Evolutionary conservation across 2,888 invertebrate species (phyloP).

Genomic region (Gymnosoma rotundatum): DNA sequence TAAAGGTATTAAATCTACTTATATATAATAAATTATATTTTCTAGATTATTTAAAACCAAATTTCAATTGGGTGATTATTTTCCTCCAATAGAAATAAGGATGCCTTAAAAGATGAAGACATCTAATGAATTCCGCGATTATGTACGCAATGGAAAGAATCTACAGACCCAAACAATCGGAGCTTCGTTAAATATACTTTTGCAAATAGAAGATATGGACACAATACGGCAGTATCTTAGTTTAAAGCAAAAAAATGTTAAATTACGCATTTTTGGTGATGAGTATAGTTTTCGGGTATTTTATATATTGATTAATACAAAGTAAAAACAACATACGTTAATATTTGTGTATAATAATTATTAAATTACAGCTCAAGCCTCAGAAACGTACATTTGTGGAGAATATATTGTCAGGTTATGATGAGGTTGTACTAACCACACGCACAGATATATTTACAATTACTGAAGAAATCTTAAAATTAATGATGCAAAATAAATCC

Average conservation of each 20-base stretch:
- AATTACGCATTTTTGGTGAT: constrained; percentile 68
- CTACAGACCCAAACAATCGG: constrained; percentile 73
- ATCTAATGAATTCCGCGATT: constrained; percentile 73
- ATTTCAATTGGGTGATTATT: constrained; percentile 60
- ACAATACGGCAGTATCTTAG: constrained; percentile 72
- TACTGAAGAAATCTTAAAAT: constrained; percentile 6
- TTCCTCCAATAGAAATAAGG: constrained; percentile 65
- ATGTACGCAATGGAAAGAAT: constrained; percentile 66
- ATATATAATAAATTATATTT: too few species aligned
- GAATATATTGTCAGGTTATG: constrained; percentile 43
- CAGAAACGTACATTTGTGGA: constrained; percentile 47
- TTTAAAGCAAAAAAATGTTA: constrained; percentile 73
- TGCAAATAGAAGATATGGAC: constrained; percentile 79
- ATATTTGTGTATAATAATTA: background rate
- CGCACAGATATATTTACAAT: constrained; percentile 23
- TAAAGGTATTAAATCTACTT: too few species aligned
- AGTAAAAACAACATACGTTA: background rate
- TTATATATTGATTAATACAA: background rate
- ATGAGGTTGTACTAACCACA: constrained; percentile 54
- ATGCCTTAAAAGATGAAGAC: constrained; percentile 53
- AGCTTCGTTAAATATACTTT: constrained; percentile 72
- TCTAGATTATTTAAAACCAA: too few species aligned
- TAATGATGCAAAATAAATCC: constrained; percentile 24
- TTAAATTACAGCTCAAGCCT: constrained; percentile 40
- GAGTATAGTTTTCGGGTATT: constrained; percentile 57